Evolutionary conservation across 2,797 vertebrate species (phyloP), one percentile per base, ranked within the genome.

Genomic region (Darevskia mixta): DNA sequence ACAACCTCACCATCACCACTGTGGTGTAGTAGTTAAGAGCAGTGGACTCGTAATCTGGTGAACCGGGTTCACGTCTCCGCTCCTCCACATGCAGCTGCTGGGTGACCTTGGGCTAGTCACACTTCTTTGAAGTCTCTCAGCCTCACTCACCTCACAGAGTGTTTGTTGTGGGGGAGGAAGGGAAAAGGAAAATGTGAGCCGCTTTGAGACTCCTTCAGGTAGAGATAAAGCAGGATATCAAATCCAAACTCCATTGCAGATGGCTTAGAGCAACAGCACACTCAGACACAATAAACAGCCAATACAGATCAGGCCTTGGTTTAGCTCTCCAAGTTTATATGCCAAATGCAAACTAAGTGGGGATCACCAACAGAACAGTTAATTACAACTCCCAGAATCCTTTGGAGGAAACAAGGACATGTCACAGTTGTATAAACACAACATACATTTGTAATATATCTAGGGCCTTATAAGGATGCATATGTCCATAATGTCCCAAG

Each of bases 391-490:
- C 76, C 77, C 45, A 58, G 13, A 38, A 71, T 79, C 69, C 85
- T 79, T 79, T 58, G 66, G n/a, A 43, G 27, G 18, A 79, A 66
- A 35, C 20, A 23, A 35, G 35, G 11, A 32, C 32, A 71, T 11
- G 20, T 55, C 11, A 11, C 58, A 38, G 45, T 58, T 27, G 4
- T 23, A 77, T 79, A 8, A 17, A 86, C 64, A 29, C n/a, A 61
- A 18, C 64, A 23, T 18, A 66, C 9, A 4, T 25, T 45, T 67
- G 43, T 38, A 13, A 32, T 69, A 13, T 55, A 69, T 29, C 25
- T 55, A 38, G 89, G 86, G 76, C 90, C 87, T 73, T 89, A 82
- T 5, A 38, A 1, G 20, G n/a, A 49, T 69, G 20, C 11, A 6
- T 93, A 61, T 61, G 58, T 61, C 18, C 58, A 49, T 61, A 17